Base-by-base conservation (phyloP, 1,140 invertebrate species). In the Phymorhynchus buccinoides region DNA sequence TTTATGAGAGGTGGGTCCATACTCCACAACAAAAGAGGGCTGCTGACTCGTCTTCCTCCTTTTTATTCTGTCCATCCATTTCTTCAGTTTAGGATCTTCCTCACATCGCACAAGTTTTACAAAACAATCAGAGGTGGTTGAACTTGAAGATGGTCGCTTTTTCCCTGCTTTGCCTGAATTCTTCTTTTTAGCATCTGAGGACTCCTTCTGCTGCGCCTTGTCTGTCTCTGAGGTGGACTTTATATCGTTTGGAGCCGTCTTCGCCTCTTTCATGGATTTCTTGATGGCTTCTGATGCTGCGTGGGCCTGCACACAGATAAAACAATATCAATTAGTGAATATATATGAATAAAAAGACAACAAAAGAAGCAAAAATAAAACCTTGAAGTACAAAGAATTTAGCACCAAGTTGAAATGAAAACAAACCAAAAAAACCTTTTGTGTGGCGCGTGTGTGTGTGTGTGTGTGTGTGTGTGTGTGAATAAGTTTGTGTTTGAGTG, bases 101-200 rank as follows among this genome's bases (percentile, higher is more conserved):
- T 75, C 71, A 75, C 71, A 75, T 41, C 71, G 71, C 14, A 75
- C 71, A 39, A 75, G 37, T 75, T 75, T 75, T 35, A 75, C n/a
- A 75, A 22, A 41, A 41, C 71, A 75, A 22, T 75, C 71, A 75
- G 39, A 37, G 18, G 16, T 66, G 18, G 1, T 1, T 39, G 71
- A 39, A 27, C 27, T 9, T 66, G 22, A 14, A 22, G 16, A 9
- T 3, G n/a, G n/a, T 18, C n/a, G 32, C 37, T 41, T 39, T 35
- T 22, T 22, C 7, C 1, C 18, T 9, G 71, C 35, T 75, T 75
- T 75, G 3, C 3, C 66, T 7, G 32, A 35, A 35, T 4, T 37
- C 32, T 71, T 71, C n/a, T 32, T 71, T 18, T 22, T 32, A 71
- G 30, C 32, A 32, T 18, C 3, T 7, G 32, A 71, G n/a, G 66